Conservation (phyloP, 1,140 invertebrate genomes). For the Drosophila sulfurigaster region DNA sequence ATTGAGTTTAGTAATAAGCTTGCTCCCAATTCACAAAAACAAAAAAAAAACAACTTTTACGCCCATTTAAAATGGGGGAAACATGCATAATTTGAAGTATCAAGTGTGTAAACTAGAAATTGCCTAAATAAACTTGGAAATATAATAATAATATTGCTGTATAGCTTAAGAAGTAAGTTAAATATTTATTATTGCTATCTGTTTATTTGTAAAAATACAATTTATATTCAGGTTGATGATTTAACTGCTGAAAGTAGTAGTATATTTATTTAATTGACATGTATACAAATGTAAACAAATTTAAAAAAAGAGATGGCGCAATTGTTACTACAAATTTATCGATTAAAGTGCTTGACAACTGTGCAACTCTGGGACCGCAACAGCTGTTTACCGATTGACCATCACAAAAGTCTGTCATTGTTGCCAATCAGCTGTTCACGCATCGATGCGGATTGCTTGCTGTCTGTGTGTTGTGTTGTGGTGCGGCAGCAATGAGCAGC, state of each 20-base stretch:
- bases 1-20: background rate
- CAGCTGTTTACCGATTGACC: background rate
- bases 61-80: background rate
- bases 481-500: constrained; percentile 66
- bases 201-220: no score
- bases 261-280: no score
- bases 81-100: background rate
- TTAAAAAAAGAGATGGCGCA: no score
- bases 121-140: background rate
- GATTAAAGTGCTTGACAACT: background rate
- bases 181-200: no score
- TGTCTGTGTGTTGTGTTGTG: constrained; percentile 9
- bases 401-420: constrained; percentile 6
- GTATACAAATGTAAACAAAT: no score
- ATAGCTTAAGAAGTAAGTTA: no score
- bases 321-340: background rate
- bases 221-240: no score
- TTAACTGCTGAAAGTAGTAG: no score
- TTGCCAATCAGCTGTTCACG: constrained; percentile 4
- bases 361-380: background rate
- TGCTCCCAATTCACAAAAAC: no score
- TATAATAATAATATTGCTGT: no score
- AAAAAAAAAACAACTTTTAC: no score
- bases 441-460: constrained; percentile 6
- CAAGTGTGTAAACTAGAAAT: background rate